Conservation (phyloP, 2,113 vertebrate genomes). For the Triplophysa dalaica region DNA sequence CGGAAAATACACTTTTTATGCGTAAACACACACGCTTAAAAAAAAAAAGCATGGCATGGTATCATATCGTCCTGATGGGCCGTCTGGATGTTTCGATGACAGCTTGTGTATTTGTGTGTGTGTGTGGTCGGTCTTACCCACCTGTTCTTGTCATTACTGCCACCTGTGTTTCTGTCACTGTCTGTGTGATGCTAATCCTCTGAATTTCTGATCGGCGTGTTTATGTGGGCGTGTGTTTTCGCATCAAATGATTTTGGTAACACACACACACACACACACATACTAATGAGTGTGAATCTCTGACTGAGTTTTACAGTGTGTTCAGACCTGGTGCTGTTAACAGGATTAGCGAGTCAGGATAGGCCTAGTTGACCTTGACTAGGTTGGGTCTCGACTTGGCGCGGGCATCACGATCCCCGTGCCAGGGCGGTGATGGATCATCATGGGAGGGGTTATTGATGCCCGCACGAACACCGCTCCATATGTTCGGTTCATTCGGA, state of each 20-base stretch:
- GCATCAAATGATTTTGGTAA: not conserved
- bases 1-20: not conserved
- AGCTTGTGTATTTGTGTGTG: constrained; percentile 33
- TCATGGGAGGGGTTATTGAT: constrained; percentile 15
- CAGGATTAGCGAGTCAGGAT: not conserved
- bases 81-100: constrained; percentile 28
- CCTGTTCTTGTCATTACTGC: constrained; percentile 48
- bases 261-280: not conserved
- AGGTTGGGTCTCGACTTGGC: not conserved
- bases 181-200: constrained; percentile 50
- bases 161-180: constrained; percentile 49
- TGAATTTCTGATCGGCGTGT: constrained; percentile 47
- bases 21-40: not conserved
- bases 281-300: not conserved
- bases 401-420: not conserved
- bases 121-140: constrained; percentile 46
- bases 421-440: constrained; percentile 1
- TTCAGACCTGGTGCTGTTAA: not conserved
- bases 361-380: constrained; percentile 34
- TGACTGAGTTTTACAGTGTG: not conserved
- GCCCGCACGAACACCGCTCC: not conserved
- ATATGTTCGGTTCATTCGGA: constrained; percentile 7
- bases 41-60: constrained; percentile 25
- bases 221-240: not conserved
- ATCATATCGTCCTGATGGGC: constrained; percentile 11